Conservation (phyloP, 2,888 invertebrate genomes). For the Aethes cnicana region DNA sequence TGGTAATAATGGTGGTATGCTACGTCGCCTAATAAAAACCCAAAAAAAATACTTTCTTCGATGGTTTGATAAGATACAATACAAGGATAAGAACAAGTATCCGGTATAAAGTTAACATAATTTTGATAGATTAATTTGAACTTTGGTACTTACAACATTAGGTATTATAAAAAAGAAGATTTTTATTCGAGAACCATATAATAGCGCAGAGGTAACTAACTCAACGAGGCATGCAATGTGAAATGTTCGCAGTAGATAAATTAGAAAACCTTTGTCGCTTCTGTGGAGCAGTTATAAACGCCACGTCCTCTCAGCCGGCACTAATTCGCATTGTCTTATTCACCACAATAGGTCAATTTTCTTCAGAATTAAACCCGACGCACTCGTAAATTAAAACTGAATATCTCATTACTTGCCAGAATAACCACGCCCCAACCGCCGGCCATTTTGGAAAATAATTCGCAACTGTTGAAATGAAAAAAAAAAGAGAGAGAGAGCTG, state of each 20-base stretch:
- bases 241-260: conserved; percentile 67
- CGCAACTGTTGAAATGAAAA: conserved; percentile 12
- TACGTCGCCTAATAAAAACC: too few species aligned
- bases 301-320: conserved; percentile 67
- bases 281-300: conserved; percentile 36
- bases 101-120: too few species aligned
- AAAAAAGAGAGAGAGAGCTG: neutral
- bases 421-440: conserved; percentile 54
- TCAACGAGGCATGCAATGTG: conserved; percentile 28
- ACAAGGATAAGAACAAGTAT: too few species aligned
- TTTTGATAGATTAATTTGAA: too few species aligned
- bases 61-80: too few species aligned
- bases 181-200: too few species aligned
- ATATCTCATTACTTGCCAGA: conserved; percentile 80
- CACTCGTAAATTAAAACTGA: conserved; percentile 77
- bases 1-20: too few species aligned
- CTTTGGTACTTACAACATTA: too few species aligned
- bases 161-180: too few species aligned
- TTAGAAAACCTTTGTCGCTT: conserved; percentile 70
- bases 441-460: conserved; percentile 10
- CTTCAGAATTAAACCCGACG: conserved; percentile 71
- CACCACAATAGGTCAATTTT: conserved; percentile 78
- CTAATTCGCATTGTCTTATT: conserved; percentile 77
- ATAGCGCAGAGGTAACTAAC: too few species aligned
- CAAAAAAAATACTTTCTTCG: too few species aligned